phyloP scores from a whole-genome alignment of 2,113 vertebrate species.

The Echinops telfairi region DNA sequence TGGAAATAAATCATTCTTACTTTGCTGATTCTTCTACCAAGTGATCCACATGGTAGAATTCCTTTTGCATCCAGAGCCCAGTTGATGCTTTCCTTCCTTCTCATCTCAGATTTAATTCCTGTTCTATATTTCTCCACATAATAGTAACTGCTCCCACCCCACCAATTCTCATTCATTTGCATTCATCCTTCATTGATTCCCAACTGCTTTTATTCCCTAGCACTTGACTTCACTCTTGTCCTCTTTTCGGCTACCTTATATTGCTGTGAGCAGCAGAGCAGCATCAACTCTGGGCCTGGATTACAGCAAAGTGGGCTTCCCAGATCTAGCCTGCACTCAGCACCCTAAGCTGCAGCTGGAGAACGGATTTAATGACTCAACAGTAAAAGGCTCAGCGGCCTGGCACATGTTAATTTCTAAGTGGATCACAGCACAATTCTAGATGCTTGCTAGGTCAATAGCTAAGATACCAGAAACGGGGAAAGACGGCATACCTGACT shows the following conservation, averaged over 20 bases:
- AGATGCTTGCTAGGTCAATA: background rate
- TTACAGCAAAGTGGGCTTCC: background rate
- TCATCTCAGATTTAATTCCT: conserved; percentile 16
- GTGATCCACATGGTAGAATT: background rate
- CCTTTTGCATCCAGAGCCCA: conserved; percentile 16
- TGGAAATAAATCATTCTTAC: background rate
- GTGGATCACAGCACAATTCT: conserved; percentile 21
- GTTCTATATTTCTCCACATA: background rate
- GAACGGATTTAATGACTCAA: conserved; percentile 48
- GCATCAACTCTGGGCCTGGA: too few species aligned
- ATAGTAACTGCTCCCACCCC: background rate
- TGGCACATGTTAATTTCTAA: background rate
- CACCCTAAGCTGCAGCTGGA: conserved; percentile 21
- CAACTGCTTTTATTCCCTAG: background rate
- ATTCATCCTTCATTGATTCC: background rate
- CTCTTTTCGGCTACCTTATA: conserved; percentile 11
- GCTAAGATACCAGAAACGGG: background rate
- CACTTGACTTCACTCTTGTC: conserved; percentile 27
- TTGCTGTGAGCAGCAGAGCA: conserved; percentile 24
- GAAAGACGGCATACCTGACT: background rate
- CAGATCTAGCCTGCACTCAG: background rate
- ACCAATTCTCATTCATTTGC: background rate
- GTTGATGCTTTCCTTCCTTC: background rate
- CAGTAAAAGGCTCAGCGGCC: conserved; percentile 9
- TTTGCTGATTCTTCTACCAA: conserved; percentile 21